Evolutionary conservation across 2,888 invertebrate species (phyloP).

Genomic region (Monoplex corrugatus): DNA sequence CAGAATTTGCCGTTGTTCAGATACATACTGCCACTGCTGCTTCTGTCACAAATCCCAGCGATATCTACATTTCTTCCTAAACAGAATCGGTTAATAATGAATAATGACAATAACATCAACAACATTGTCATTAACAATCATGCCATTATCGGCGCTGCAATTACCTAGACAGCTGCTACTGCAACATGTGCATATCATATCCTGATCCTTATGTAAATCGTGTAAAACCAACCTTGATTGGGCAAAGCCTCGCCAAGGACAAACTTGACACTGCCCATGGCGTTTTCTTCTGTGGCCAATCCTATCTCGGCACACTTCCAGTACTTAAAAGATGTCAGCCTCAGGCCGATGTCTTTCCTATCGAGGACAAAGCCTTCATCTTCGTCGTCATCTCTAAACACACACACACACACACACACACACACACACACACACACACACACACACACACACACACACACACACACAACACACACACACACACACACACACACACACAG

Average conservation of each 20-base stretch:
- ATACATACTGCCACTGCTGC: too few relatives aligned
- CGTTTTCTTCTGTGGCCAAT: constrained; percentile 56
- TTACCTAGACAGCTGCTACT: too few relatives aligned
- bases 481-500: constrained; percentile 35
- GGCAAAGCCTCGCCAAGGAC: constrained; percentile 82
- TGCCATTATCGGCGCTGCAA: too few relatives aligned
- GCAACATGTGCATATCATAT: too few relatives aligned
- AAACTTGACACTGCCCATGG: constrained; percentile 74
- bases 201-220: too few relatives aligned
- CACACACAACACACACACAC: too few relatives aligned
- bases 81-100: too few relatives aligned
- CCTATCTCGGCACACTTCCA: constrained; percentile 82
- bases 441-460: constrained; percentile 35
- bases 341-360: constrained; percentile 80
- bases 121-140: background rate
- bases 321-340: constrained; percentile 82
- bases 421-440: background rate
- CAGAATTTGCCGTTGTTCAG: too few relatives aligned
- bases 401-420: constrained; percentile 13
- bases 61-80: too few relatives aligned
- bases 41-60: too few relatives aligned
- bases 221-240: constrained; percentile 68
- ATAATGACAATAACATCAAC: too few relatives aligned
- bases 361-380: constrained; percentile 80
- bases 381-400: constrained; percentile 78